Evolutionary conservation across 2,888 invertebrate species (phyloP).

Genomic region (Cephus spinipes): DNA sequence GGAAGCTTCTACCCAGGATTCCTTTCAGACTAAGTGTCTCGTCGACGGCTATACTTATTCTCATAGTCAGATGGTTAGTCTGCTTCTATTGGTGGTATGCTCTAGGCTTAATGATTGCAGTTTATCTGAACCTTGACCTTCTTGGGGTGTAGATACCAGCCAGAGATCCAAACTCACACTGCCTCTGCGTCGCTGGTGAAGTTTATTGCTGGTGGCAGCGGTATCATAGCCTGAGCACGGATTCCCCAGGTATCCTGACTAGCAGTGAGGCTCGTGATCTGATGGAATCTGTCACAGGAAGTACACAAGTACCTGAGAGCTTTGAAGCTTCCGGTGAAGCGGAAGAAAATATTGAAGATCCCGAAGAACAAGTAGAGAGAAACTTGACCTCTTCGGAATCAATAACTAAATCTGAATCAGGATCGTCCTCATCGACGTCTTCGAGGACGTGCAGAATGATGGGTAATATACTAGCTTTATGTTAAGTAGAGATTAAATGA

Average conservation of each 20-base stretch:
- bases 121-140: no score
- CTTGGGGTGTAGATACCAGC: slow-evolving; percentile 50
- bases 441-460: slow-evolving; percentile 46
- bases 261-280: no score
- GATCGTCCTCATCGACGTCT: no score
- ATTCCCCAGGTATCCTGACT: slow-evolving; percentile 18
- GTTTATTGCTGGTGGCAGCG: slow-evolving; percentile 63
- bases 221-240: slow-evolving; percentile 34
- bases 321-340: slow-evolving; percentile 33
- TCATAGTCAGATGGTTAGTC: slow-evolving; percentile 57
- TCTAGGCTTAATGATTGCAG: no score
- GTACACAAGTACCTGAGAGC: no score
- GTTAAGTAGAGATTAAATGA: no score
- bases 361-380: slow-evolving; percentile 10
- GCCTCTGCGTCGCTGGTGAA: slow-evolving; percentile 61
- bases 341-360: slow-evolving; percentile 27
- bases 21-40: slow-evolving; percentile 53
- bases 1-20: slow-evolving; percentile 50
- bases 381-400: slow-evolving; percentile 34
- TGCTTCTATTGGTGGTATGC: no score
- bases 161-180: slow-evolving; percentile 57
- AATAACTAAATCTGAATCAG: slow-evolving; percentile 26
- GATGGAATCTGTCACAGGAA: no score
- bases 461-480: slow-evolving; percentile 30
- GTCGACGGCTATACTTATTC: slow-evolving; percentile 56